These are phyloP conservation scores for Sebastolobus alascanus DNA, from an alignment of 2,797 vertebrate genomes.

Conservation along the genomic window DNA sequence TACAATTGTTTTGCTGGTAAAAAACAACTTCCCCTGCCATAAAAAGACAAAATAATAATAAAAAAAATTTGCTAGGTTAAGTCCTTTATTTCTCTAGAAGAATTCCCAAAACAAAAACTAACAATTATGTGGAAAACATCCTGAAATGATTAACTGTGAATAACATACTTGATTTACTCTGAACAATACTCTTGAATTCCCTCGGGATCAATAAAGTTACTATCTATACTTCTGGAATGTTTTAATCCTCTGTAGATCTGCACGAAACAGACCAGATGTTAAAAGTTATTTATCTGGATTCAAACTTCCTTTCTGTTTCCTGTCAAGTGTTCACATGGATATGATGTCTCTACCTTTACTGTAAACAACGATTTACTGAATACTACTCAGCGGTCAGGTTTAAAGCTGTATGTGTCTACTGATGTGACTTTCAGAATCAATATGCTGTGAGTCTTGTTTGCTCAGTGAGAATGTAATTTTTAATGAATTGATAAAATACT, in stretches of 20 bases:
- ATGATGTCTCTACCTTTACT: conserved; percentile 13
- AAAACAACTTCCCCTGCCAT: background rate
- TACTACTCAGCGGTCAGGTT: conserved; percentile 32
- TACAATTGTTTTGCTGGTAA: background rate
- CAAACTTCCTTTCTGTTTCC: conserved; percentile 23
- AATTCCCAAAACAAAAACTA: background rate
- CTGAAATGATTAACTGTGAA: conserved; percentile 20
- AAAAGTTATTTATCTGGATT: background rate
- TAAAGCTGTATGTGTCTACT: conserved; percentile 10
- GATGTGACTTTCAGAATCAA: conserved; percentile 19
- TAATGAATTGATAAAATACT: conserved; percentile 53
- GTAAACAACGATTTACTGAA: conserved; percentile 2
- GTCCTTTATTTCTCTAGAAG: background rate
- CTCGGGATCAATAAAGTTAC: too few relatives aligned
- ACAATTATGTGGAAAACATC: background rate
- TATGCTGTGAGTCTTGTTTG: conserved; percentile 18
- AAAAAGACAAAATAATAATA: background rate
- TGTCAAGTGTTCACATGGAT: conserved; percentile 8
- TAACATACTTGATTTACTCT: background rate
- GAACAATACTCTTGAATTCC: background rate
- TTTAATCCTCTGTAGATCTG: background rate
- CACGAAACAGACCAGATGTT: background rate
- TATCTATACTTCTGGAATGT: background rate
- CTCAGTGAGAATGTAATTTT: conserved; percentile 51
- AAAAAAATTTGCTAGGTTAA: background rate